Evolutionary conservation across 2,113 vertebrate species (phyloP), one percentile per base, ranked within the genome.

Genomic region (Malurus melanocephalus): DNA sequence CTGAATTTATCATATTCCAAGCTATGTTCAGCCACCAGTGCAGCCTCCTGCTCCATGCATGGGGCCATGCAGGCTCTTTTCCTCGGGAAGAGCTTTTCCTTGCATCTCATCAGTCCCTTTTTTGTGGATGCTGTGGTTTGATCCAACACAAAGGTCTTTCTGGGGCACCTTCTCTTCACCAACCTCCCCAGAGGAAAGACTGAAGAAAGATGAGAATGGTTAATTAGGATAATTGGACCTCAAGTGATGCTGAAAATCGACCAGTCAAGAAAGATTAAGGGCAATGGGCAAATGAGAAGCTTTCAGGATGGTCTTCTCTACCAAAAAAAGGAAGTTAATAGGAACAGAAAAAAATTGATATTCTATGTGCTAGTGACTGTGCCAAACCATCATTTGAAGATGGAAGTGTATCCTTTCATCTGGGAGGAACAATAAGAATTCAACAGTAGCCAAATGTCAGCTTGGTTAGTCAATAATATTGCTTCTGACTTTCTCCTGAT

Each of bases 371-470:
- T n/a, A 4, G 30, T 48, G n/a, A 51, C 26, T 61, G 49, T 81
- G 38, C 42, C 38, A 84, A 72, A 27, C 19, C 13, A 65, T 43
- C 30, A 35, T 51, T 55, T 65, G 40, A 27, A 72, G 65, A 7
- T 35, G 26, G 57, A 74, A 9, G 2, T 32, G 7, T 78, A 40
- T 81, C 23, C 87, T 76, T 92, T 86, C 9, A 13, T 49, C 46
- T 68, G n/a, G 43, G 33, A 68, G 49, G 38, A 75, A 15, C 61
- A 59, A 2, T 32, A 75, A 84, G 45, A 84, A 85, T 78, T 86
- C 83, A 85, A 86, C 0, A 2, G 46, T 90, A 88, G 73, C 83
- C 90, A 94, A 91, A 93, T 94, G 62, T 91, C 93, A 92, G 61
- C 83, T 78, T 89, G 49, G 77, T 87, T 94, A 76, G 83, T 69